These are phyloP conservation scores for Keiferia lycopersicella DNA, from an alignment of 2,888 invertebrate species.

Conservation along the genomic window DNA sequence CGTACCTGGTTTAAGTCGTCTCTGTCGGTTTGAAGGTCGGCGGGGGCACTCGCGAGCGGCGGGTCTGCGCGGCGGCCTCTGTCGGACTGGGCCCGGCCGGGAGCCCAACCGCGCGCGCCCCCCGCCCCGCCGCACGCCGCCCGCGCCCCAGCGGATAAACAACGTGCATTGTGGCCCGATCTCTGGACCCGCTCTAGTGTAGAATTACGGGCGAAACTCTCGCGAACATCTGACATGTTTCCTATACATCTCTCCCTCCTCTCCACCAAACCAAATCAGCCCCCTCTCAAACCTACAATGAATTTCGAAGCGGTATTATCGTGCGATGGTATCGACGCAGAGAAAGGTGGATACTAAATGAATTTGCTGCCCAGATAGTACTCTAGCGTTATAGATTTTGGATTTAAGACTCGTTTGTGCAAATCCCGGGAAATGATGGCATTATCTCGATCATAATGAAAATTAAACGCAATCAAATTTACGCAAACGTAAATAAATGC, in stretches of 20 bases:
- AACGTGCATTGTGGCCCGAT: constrained; percentile 79
- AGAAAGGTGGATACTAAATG: constrained; percentile 58
- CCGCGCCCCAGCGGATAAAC: constrained; percentile 76
- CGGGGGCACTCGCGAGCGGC: constrained; percentile 67
- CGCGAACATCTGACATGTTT: constrained; percentile 39
- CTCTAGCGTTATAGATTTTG: constrained; percentile 74
- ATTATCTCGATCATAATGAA: constrained; percentile 22
- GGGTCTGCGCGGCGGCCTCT: constrained; percentile 50
- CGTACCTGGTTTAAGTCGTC: constrained; percentile 76
- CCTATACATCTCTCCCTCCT: constrained; percentile 39
- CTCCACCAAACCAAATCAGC: not conserved
- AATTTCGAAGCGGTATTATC: constrained; percentile 19
- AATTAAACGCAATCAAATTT: constrained; percentile 2
- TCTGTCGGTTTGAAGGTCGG: constrained; percentile 79
- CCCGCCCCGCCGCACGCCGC: constrained; percentile 49
- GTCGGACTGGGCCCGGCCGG: constrained; percentile 66
- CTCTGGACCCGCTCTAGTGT: constrained; percentile 63
- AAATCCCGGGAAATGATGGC: constrained; percentile 51
- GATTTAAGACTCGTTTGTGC: constrained; percentile 61
- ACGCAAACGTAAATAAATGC: too few relatives aligned
- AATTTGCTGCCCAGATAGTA: constrained; percentile 65
- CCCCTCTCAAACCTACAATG: constrained; percentile 32
- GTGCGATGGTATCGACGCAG: constrained; percentile 38
- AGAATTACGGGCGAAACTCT: constrained; percentile 54
- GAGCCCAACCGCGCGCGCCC: constrained; percentile 52